Conservation (phyloP, 2,113 vertebrate species). For the Phylloscopus whistleri region DNA sequence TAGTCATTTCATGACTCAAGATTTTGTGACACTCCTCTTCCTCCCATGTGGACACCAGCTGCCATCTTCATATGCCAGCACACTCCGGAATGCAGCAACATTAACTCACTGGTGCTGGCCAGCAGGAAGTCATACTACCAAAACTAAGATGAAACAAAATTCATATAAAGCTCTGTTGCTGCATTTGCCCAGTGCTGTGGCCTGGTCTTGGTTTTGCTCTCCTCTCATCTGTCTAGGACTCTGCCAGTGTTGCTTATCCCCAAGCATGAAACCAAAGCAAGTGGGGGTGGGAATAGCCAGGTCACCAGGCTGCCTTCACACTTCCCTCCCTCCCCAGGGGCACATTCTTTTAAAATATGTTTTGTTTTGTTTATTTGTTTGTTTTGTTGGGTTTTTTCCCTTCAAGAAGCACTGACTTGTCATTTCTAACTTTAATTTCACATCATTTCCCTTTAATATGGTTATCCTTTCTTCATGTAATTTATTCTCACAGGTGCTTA, state of each 20-base stretch:
- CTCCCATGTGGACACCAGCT: background rate
- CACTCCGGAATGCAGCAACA: background rate
- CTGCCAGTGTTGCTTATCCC: background rate
- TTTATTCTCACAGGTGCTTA: background rate
- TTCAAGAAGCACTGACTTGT: background rate
- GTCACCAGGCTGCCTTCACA: background rate
- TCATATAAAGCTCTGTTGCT: background rate
- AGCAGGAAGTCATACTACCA: background rate
- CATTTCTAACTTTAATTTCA: slow-evolving; percentile 22
- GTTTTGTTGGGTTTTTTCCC: background rate
- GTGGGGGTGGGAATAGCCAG: background rate
- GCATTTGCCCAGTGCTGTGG: background rate
- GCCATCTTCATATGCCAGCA: background rate
- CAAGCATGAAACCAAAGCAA: background rate
- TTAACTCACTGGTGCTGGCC: background rate
- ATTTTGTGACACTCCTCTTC: background rate
- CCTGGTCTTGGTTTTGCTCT: background rate
- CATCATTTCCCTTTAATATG: background rate
- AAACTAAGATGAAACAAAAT: background rate
- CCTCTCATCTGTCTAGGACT: background rate
- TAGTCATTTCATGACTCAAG: fast-evolving
- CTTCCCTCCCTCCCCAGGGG: background rate
- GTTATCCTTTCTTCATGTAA: background rate
- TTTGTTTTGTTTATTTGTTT: background rate
- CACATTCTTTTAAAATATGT: background rate